Evolutionary conservation across 2,113 vertebrate species (phyloP), one percentile per base, ranked within the genome.

Genomic region (Pelusios castaneus): DNA sequence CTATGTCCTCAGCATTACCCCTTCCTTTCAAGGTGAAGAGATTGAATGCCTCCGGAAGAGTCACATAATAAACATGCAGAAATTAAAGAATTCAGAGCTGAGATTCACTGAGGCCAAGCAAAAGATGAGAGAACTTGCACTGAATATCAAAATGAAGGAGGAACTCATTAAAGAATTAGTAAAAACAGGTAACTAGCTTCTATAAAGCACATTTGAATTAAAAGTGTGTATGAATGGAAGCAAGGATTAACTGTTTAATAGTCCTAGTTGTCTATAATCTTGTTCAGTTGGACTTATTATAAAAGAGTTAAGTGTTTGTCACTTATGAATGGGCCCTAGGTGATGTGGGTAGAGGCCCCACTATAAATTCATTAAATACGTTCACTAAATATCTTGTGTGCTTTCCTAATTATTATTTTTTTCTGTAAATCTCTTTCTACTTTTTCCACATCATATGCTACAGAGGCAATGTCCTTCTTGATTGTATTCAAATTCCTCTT

Each of bases 101-200:
- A 97, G 97, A 94, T 90, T 98, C 34, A 95, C 91, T 51, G 93
- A 97, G 83, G 94, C 97, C 41, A 96, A 98, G 92, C 98, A 97
- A 97, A 99, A 98, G 96, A 98, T 99, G 95, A 98, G 97, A 92
- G 98, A 98, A 92, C 98, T 99, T 95, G 97, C 98, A 47, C 95
- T 99, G 96, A 99, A 98, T 94, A 99, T 99, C 94, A 98, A 93
- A 95, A 98, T 98, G 98, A 99, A 99, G 92, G 98, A 99, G 94
- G 98, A 99, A 89, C 98, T 99, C 79, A 98, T 99, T 94, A 98
- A 98, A 97, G 98, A 99, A 80, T 97, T 99, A 90, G 94, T 98
- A 88, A 99, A 98, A 98, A 99, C 98, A 97, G 98, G 99, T 98
- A 98, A 97, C 54, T 96, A 31, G 8, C 80, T 80, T 41, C 73